A percentile compares a stretch with the other conserved stretches of the same genome.
Conservation (phyloP, 1,140 invertebrate species). For the Odontomachus brunneus region DNA sequence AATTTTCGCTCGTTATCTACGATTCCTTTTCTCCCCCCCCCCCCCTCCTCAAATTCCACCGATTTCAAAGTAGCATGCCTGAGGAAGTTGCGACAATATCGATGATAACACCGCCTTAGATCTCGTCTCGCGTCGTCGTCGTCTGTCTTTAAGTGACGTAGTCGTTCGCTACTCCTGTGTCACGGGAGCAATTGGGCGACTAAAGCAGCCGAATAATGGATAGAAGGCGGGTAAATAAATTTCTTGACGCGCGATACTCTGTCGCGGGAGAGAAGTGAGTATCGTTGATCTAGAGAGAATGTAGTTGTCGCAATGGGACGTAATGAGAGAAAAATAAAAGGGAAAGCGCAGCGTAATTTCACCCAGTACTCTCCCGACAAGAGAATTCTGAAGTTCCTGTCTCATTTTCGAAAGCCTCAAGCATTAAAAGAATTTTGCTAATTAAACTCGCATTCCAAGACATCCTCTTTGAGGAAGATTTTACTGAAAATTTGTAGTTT, state of each 20-base stretch:
- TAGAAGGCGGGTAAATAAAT: conserved; percentile 29
- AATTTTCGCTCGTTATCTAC: conserved; percentile 30
- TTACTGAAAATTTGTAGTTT: no score
- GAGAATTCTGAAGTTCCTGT: not conserved
- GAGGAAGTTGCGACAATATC: conserved; percentile 34
- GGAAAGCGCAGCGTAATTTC: not conserved
- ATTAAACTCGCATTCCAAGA: no score
- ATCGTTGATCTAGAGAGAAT: conserved; percentile 14
- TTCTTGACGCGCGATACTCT: conserved; percentile 32
- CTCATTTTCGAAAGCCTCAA: no score
- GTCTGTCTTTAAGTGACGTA: conserved; percentile 33
- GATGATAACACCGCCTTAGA: conserved; percentile 33
- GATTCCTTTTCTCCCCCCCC: no score
- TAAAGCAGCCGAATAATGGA: conserved; percentile 62
- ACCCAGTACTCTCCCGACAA: not conserved
- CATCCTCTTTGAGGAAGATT: no score
- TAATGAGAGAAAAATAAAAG: conserved; percentile 2
- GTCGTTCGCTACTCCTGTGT: conserved; percentile 38
- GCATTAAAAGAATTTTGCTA: no score
- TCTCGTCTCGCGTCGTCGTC: conserved; percentile 31
- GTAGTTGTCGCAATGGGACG: not conserved
- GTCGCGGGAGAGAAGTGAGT: not conserved
- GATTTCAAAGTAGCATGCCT: conserved; percentile 19
- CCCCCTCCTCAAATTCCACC: not conserved
- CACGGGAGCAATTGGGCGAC: conserved; percentile 55